phyloP scores from a whole-genome alignment of 2,113 vertebrate genomes.

The Apistogramma diplotaenia region DNA sequence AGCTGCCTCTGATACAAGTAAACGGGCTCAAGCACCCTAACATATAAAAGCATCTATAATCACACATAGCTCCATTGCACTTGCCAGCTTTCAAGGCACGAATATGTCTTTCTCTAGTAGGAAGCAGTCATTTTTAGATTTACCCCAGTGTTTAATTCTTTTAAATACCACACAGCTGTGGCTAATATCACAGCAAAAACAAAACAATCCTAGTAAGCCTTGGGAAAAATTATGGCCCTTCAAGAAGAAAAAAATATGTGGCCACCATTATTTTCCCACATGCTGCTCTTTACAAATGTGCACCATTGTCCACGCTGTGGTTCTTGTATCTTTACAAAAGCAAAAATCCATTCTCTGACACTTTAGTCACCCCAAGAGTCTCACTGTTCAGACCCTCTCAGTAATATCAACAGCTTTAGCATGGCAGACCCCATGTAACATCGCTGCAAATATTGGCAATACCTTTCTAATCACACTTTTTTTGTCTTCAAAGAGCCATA shows the following conservation, averaged over 20 bases:
- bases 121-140: constrained; percentile 3
- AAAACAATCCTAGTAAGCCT: constrained; percentile 4
- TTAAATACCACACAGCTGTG: background rate
- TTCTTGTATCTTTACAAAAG: constrained; percentile 26
- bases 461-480: constrained; percentile 61
- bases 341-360: constrained; percentile 43
- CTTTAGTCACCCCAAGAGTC: constrained; percentile 56
- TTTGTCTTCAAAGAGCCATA: constrained; percentile 38
- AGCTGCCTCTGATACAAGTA: constrained; percentile 37
- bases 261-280: constrained; percentile 10
- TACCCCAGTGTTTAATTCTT: constrained; percentile 1
- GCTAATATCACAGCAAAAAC: background rate
- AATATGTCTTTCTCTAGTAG: background rate
- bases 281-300: constrained; percentile 28
- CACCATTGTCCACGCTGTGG: constrained; percentile 17
- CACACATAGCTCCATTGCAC: constrained; percentile 9
- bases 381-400: constrained; percentile 55
- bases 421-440: constrained; percentile 45
- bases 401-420: constrained; percentile 65
- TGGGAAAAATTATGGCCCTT: background rate
- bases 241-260: constrained; percentile 1
- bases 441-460: constrained; percentile 62
- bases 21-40: background rate
- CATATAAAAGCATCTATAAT: constrained; percentile 35
- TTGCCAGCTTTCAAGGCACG: constrained; percentile 6